Base-by-base conservation (phyloP, 2,113 vertebrate species). In the Notarius quadriscutis region DNA sequence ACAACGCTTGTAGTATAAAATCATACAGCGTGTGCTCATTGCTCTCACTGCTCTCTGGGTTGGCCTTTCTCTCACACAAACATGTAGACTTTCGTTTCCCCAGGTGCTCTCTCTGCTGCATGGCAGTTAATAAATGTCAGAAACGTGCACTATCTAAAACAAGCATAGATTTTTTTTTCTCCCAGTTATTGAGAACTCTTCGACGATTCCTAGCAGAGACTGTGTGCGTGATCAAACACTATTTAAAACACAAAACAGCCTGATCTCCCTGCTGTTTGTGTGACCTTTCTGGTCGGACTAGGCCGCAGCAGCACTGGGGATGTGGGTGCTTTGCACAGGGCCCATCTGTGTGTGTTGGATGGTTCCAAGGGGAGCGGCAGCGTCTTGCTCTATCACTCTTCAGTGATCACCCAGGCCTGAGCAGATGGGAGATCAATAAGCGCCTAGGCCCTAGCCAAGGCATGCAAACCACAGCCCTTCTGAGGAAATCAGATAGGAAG, bases 401-500 rank as follows among this genome's bases (percentile, higher is more conserved):
- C 83, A 83, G 85, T 89, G 81, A 90, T 91, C 89, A 89, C 84
- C 79, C 69, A 60, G 71, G 72, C 62, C 72, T 80, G 78, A 90
- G 87, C 91, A 91, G 91, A 92, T 90, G 86, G 87, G 81, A 80
- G 91, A 92, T 93, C 91, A 90, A 93, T 92, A 89, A 87, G 83
- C n/a, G 18, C 74, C 60, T 34, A 62, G 34, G 84, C 89, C 83
- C 69, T 84, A 27, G 84, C 85, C 87, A 84, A 84, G 87, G 87
- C 80, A 87, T 88, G 89, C 85, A 89, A 84, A 89, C 84, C 25
- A 62, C 62, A 30, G 84, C 65, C 89, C 88, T 81, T 87, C 55
- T 8, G 67, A 92, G 88, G 87, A 91, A 90, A 92, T 91, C 89
- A 89, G 79, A 87, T 87, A 50, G 71, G 48, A 62, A 78, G 83